A percentile compares a stretch with the other conserved stretches of the same genome.
Evolutionary conservation across 2,113 vertebrate species (phyloP).

Genomic region (Tupaia tana): DNA sequence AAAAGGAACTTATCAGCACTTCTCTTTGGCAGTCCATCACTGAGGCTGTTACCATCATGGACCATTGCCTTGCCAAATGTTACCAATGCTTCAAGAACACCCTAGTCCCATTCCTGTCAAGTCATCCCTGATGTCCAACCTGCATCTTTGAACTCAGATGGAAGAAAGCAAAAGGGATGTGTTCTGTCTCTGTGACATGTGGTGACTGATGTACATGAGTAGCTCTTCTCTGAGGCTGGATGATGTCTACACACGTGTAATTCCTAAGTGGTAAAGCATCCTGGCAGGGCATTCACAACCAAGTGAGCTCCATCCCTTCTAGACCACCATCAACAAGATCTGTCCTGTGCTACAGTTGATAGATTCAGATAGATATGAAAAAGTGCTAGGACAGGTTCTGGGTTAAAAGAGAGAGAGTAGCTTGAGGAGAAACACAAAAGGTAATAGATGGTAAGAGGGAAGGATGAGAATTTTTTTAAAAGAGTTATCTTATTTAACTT

Average conservation of each 20-base stretch:
- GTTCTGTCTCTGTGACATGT: constrained; percentile 89
- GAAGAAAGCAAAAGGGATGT: constrained; percentile 91
- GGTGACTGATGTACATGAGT: constrained; percentile 91
- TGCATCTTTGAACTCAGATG: constrained; percentile 91
- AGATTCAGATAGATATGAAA: constrained; percentile 90
- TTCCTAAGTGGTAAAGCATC: constrained; percentile 92
- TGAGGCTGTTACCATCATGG: accelerated
- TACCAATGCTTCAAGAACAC: constrained; percentile 91
- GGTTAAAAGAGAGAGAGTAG: neutral
- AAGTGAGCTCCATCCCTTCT: constrained; percentile 89
- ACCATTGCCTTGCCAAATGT: neutral
- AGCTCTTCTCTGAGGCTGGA: constrained; percentile 91
- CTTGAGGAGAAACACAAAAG: neutral
- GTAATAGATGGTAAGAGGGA: neutral
- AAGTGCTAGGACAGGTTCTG: constrained; percentile 89
- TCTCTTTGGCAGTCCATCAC: neutral
- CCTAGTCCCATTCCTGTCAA: constrained; percentile 91
- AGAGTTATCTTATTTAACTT: no score
- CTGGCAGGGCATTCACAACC: constrained; percentile 90
- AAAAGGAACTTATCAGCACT: neutral
- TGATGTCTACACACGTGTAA: constrained; percentile 87
- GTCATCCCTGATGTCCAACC: constrained; percentile 92
- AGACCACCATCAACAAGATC: constrained; percentile 91
- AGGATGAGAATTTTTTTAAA: neutral
- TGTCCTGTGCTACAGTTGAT: constrained; percentile 89